phyloP scores from a whole-genome alignment of 2,888 invertebrate species.

The Pantelozetes paolii region DNA sequence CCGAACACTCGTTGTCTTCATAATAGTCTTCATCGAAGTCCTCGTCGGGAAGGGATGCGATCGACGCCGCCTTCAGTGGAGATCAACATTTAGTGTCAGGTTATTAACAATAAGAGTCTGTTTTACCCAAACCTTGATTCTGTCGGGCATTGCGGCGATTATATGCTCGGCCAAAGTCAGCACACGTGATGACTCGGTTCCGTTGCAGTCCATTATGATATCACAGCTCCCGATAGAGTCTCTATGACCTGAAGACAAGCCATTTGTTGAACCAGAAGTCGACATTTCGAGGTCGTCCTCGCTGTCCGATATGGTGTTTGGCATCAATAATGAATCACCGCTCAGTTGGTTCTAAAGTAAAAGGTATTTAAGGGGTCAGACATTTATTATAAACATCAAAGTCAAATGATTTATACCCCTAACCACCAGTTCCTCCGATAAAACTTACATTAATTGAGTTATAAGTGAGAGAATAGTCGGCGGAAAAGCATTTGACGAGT shows the following conservation, averaged over 20 bases:
- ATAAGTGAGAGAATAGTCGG: conserved; percentile 21
- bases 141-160: conserved; percentile 94
- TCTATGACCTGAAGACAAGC: conserved; percentile 27
- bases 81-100: background rate
- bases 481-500: conserved; percentile 33
- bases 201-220: conserved; percentile 30
- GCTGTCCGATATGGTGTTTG: conserved; percentile 19
- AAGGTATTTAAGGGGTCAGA: background rate
- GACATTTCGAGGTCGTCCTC: conserved; percentile 34
- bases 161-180: conserved; percentile 94
- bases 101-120: background rate
- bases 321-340: background rate
- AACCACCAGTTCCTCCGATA: too few species aligned
- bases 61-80: conserved; percentile 2
- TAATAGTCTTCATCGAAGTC: conserved; percentile 29
- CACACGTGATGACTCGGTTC: conserved; percentile 59
- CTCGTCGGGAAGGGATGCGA: conserved; percentile 29
- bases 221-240: conserved; percentile 34
- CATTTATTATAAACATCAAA: background rate
- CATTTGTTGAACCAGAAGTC: conserved; percentile 8
- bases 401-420: too few species aligned
- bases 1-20: conserved; percentile 10
- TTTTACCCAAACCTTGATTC: conserved; percentile 69
- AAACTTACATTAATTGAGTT: background rate
- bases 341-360: conserved; percentile 17